Conservation (phyloP, 2,888 invertebrate genomes). For the Ophion ventricosus region DNA sequence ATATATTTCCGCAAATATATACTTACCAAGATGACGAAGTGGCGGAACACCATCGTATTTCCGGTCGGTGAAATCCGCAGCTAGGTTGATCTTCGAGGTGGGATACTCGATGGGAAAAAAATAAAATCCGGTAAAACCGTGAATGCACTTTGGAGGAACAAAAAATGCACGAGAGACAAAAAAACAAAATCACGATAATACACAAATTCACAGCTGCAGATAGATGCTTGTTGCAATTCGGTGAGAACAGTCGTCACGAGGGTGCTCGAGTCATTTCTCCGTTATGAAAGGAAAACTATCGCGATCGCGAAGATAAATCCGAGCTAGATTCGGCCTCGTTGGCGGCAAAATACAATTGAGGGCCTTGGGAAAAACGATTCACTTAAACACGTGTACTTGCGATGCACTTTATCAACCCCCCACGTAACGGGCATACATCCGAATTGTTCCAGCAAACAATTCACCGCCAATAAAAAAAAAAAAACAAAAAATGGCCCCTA, state of each 20-base stretch:
- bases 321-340: conserved; percentile 6
- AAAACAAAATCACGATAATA: conserved; percentile 29
- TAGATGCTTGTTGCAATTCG: background rate
- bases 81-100: background rate
- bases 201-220: conserved; percentile 20
- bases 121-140: background rate
- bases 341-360: background rate
- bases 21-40: conserved; percentile 53
- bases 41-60: conserved; percentile 52
- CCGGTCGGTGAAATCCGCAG: conserved; percentile 29
- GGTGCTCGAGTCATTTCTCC: conserved; percentile 21
- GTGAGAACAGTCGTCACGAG: conserved; percentile 8
- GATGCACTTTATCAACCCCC: conserved; percentile 32
- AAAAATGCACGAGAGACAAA: conserved; percentile 9
- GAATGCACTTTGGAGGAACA: conserved; percentile 5
- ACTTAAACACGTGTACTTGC: conserved; percentile 38
- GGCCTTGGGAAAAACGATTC: background rate
- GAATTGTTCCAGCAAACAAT: conserved; percentile 4
- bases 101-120: background rate
- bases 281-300: conserved; percentile 5
- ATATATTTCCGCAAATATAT: background rate
- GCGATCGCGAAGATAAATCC: conserved; percentile 4
- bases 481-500: background rate
- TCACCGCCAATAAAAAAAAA: conserved; percentile 1
- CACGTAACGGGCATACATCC: background rate